A percentile compares a stretch with the other conserved stretches of the same genome.
phyloP scores from a whole-genome alignment of 1,140 invertebrate genomes.

The Drosophila ambigua region DNA sequence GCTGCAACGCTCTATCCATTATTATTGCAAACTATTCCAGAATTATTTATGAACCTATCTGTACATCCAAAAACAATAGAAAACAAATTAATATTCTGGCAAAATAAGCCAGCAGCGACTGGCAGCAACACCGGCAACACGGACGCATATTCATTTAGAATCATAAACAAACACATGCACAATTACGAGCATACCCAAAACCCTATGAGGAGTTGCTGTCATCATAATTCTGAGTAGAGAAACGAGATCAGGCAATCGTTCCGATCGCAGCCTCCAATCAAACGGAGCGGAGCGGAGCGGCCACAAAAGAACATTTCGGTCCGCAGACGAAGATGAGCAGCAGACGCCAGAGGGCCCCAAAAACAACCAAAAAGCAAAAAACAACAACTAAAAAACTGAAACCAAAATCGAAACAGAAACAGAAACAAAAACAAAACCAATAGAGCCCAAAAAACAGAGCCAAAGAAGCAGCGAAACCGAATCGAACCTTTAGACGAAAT shows the following conservation, averaged over 20 bases:
- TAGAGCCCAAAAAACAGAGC: slow-evolving; percentile 14
- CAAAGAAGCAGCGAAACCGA: slow-evolving; percentile 44
- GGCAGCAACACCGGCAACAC: slow-evolving; percentile 56
- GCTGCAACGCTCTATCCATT: slow-evolving; percentile 25
- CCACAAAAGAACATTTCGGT: slow-evolving; percentile 64
- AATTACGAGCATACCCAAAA: slow-evolving; percentile 6
- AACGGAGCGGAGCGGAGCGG: slow-evolving; percentile 19
- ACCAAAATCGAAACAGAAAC: slow-evolving; percentile 29
- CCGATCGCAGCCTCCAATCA: slow-evolving; percentile 48
- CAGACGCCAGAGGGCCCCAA: slow-evolving; percentile 25
- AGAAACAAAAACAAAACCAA: slow-evolving; percentile 25
- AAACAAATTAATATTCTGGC: slow-evolving; percentile 67
- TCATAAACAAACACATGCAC: slow-evolving; percentile 4
- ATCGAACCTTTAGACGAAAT: slow-evolving; percentile 68
- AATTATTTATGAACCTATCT: slow-evolving; percentile 58
- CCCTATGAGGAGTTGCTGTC: slow-evolving; percentile 37
- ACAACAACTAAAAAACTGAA: slow-evolving; percentile 8
- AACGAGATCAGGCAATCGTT: slow-evolving; percentile 63
- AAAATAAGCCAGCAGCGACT: slow-evolving; percentile 33
- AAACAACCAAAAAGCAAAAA: slow-evolving; percentile 34
- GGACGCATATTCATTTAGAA: slow-evolving; percentile 4
- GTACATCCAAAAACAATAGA: slow-evolving; percentile 44
- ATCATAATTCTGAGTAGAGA: slow-evolving; percentile 57
- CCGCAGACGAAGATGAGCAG: slow-evolving; percentile 38
- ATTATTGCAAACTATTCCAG: slow-evolving; percentile 38